phyloP scores from a whole-genome alignment of 2,113 vertebrate genomes.

The Anarhynchus alexandrinus region DNA sequence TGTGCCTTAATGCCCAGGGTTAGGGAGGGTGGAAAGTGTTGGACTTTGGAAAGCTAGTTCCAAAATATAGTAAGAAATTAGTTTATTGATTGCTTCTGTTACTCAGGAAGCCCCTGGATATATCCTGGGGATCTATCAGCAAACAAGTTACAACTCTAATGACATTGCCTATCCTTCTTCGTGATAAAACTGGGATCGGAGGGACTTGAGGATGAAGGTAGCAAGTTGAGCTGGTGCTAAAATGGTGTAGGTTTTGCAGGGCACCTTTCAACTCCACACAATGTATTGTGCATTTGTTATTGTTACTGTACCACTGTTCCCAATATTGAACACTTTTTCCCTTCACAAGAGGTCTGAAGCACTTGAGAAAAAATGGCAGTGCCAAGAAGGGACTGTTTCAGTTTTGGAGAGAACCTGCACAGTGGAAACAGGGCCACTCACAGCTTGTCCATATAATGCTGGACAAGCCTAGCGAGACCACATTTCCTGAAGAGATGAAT shows the following conservation, averaged over 20 bases:
- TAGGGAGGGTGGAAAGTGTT: not conserved
- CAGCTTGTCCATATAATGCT: not conserved
- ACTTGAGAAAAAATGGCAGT: not conserved
- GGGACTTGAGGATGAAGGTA: not conserved
- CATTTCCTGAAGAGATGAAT: constrained; percentile 71
- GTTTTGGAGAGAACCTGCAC: not conserved
- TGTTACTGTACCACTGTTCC: not conserved
- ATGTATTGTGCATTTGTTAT: not conserved
- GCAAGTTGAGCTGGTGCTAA: not conserved
- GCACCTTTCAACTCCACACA: not conserved
- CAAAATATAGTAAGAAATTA: not conserved
- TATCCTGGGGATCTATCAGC: not conserved
- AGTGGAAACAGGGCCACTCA: not conserved
- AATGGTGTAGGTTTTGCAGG: not conserved
- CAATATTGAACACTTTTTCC: not conserved
- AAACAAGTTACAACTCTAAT: not conserved
- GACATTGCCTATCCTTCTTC: not conserved
- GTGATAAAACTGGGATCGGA: not conserved
- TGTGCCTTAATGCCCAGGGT: not conserved
- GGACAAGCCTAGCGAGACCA: constrained; percentile 2
- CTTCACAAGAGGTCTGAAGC: not conserved
- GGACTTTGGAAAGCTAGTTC: not conserved
- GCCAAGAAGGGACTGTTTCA: not conserved
- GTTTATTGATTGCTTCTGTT: not conserved
- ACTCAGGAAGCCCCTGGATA: not conserved